A percentile compares a stretch with the other conserved stretches of the same genome.
These are phyloP conservation scores for Venturia canescens DNA, from an alignment of 1,140 invertebrate genomes.

Conservation along the genomic window DNA sequence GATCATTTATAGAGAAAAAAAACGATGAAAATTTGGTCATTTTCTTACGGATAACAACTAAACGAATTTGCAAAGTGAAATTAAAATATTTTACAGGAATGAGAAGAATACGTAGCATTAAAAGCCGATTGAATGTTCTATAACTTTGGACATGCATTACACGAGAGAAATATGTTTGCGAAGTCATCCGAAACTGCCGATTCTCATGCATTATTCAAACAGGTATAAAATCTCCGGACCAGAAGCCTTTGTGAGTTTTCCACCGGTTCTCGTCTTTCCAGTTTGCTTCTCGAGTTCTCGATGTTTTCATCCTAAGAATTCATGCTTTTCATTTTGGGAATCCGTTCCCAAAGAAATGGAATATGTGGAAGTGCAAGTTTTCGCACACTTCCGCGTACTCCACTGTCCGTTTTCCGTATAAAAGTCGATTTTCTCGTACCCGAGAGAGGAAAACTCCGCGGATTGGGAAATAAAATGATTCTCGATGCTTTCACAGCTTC, in stretches of 20 bases:
- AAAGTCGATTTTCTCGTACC: background rate
- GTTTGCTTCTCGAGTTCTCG: too few relatives aligned
- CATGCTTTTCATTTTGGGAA: constrained; percentile 16
- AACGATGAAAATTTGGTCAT: too few relatives aligned
- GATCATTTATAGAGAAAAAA: too few relatives aligned
- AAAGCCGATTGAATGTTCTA: constrained; percentile 11
- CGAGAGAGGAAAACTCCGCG: background rate
- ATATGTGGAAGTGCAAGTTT: constrained; percentile 5
- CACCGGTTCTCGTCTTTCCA: background rate
- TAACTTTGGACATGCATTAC: constrained; percentile 38
- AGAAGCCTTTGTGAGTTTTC: constrained; percentile 18
- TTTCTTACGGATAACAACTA: too few relatives aligned
- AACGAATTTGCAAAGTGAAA: background rate
- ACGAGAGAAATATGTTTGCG: constrained; percentile 37
- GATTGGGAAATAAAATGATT: background rate
- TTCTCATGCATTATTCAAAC: constrained; percentile 36
- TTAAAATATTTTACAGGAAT: background rate
- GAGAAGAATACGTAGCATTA: constrained; percentile 18
- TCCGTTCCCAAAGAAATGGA: background rate
- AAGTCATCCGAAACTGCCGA: constrained; percentile 40
- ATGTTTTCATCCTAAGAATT: background rate
- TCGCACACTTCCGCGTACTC: background rate
- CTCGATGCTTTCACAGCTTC: background rate
- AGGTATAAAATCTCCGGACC: constrained; percentile 26
- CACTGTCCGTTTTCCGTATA: background rate